A percentile compares a stretch with the other conserved stretches of the same genome.
Evolutionary conservation across 2,797 vertebrate species (phyloP).

Genomic region (Platyrinchus mystaceus): DNA sequence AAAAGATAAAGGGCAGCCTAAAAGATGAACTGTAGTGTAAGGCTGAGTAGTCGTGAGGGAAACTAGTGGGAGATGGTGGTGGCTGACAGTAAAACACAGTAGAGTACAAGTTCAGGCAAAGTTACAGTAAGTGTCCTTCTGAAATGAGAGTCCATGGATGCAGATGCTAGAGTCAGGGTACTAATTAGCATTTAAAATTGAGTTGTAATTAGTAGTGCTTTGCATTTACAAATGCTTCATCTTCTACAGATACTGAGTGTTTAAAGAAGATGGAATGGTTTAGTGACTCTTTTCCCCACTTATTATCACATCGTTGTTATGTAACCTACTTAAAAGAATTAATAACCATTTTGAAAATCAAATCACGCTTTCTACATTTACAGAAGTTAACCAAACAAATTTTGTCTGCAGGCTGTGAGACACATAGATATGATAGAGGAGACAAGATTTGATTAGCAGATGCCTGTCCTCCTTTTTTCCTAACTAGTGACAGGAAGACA

Average conservation of each 20-base stretch:
- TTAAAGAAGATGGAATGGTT: neutral
- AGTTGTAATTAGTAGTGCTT: neutral
- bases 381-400: neutral
- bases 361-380: neutral
- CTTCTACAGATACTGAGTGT: neutral
- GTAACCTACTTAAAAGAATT: neutral
- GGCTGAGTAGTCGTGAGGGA: neutral
- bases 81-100: neutral
- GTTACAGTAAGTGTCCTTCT: neutral
- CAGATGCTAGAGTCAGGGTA: neutral
- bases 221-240: neutral
- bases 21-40: neutral
- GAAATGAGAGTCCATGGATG: neutral
- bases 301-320: neutral
- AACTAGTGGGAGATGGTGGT: neutral
- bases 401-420: neutral
- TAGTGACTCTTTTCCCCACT: neutral
- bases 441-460: neutral
- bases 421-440: neutral
- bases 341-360: neutral
- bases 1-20: neutral
- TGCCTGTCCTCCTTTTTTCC: neutral
- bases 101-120: neutral
- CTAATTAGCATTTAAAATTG: neutral
- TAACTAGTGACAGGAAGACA: neutral